Evolutionary conservation across 2,797 vertebrate genomes (phyloP), one percentile per base, ranked within the genome.

Genomic region (Pangasius mekongensis): DNA sequence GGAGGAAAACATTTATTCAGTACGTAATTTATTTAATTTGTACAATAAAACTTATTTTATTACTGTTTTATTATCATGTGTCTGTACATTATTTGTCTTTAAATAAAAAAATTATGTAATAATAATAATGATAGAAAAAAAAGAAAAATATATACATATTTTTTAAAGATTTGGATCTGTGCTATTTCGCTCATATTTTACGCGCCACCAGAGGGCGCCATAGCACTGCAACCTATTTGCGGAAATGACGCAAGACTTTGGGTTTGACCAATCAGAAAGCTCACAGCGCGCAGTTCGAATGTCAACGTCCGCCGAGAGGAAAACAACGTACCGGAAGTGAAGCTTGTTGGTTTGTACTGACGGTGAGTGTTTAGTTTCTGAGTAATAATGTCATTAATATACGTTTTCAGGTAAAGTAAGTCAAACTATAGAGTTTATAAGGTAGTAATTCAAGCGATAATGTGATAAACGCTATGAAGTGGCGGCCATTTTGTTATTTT

Each of bases 281-380:
- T 13, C 7, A 39, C 33, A 71, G 88, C 73, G 81, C 88, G 43
- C 43, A 84, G 76, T 89, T 89, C 82, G 86, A 89, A 89, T 4
- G 62, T 84, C 22, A 84, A 87, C 85, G 62, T 58, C 10, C 85
- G 20, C 54, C 13, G 0, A 13, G 39, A 11, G 82, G 22, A 52
- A 24, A 20, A 58, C 36, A 76, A 0, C 0, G 22, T 0, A 43
- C 10, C 33, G 58, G 76, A 60, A 47, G 56, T 30, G 39, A 77
- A 77, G 24, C 24, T 39, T 18, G 0, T 71, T 0, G 36, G 5
- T 10, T 33, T 71, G 9, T 10, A 3, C 3, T 77, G 27, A 49
- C 18, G 43, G 85, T 86, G 47, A 66, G 60, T 30, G n/a, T 43
- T 64, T 78, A 3, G 7, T 49, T 24, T 13, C 7, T 27, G 36